Evolutionary conservation across 2,888 invertebrate species (phyloP), one percentile per base, ranked within the genome.

Genomic region (Gastrophysa polygoni): DNA sequence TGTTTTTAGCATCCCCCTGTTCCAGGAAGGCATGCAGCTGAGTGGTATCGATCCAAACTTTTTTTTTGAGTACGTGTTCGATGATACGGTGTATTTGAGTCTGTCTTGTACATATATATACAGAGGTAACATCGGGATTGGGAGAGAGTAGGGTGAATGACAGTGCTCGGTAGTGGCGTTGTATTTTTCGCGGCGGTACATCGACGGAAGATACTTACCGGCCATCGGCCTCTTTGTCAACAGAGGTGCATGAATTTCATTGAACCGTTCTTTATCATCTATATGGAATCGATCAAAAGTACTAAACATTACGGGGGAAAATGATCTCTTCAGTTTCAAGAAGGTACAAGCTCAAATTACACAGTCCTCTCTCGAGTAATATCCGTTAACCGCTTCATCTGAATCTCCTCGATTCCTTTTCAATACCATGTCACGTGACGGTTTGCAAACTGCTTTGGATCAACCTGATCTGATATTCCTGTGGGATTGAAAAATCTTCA

Each of bases 101-200:
- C 47, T 50, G 18, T n/a, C 47, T 21, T 2, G 7, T 46, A 46
- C 18, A 11, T 46, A 46, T 14, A 29, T 50, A 51, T 51, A 11
- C 68, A 69, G 20, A 66, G 67, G 65, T 59, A 51, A 61, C 34
- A 46, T 47, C 34, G 56, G 61, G 50, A 18, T n/a, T 38, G 20
- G 52, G 63, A 59, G 24, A 61, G 46, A 67, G 51, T 38, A 68
- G 71, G 74, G 71, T 75, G 73, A 75, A 78, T 78, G 78, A 78
- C 80, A 79, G 80, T 79, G 79, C 78, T 69, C 76, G 77, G 78
- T 78, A 78, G 78, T 77, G 77, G 78, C 78, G 79, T 79, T 78
- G 78, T 79, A 75, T 75, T 74, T 77, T 71, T 68, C 74, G 72
- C 74, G 73, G 68, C 71, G 63, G 67, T 68, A 73, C 73, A 74